Base-by-base conservation (phyloP, 2,113 vertebrate species). In the Zapornia atra region DNA sequence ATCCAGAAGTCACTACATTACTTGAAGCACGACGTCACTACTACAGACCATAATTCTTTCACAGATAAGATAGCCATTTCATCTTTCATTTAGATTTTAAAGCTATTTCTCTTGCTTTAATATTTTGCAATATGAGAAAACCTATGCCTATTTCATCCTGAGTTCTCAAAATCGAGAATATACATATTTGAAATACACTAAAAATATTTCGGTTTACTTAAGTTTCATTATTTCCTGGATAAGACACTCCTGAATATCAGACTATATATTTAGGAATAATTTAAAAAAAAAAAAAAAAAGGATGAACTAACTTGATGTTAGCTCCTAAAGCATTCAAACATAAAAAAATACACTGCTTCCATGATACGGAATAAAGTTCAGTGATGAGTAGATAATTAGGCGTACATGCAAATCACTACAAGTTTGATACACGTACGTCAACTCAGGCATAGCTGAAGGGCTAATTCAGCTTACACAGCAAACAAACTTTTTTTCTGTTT, bases 311-410 rank as follows among this genome's bases (percentile, higher is more conserved):
- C 54, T 91, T 22, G 18, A 79, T 86, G 88, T 87, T 26, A 44
- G n/a, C 34, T 86, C 70, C 66, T 48, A 36, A 76, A 90, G 50
- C 60, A 88, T 56, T 85, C 59, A 89, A 86, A 85, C 34, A 63
- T 51, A 90, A 93, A 94, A 61, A 71, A 82, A 44, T 10, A 53
- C 59, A 71, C 28, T 6, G 3, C 15, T 75, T 86, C 64, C 59
- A 64, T 68, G 79, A 68, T n/a, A 20, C 68, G 54, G 50, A 56
- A 70, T 29, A 73, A 90, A 95, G 72, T 75, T 79, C 82, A 42
- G 46, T 40, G 84, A 92, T 66, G 76, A 92, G 87, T 34, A 86
- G 66, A 91, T 82, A 94, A 96, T 96, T 83, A 95, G 76, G 61
- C 86, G 69, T 9, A 64, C 36, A 69, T 65, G 54, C 88, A 94